phyloP scores from a whole-genome alignment of 2,888 invertebrate genomes.

The Habroteleia sp. region DNA sequence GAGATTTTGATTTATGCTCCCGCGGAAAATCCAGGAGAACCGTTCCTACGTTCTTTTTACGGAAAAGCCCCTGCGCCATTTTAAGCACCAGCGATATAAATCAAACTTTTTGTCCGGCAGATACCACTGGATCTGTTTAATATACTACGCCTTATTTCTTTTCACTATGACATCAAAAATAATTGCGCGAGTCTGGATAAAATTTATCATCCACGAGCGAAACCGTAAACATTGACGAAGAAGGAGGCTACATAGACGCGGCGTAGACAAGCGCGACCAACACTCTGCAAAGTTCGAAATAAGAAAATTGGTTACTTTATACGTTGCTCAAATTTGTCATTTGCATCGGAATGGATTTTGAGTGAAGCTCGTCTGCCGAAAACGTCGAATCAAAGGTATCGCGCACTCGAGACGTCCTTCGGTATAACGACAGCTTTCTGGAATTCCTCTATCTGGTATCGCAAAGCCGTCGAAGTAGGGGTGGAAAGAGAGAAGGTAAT shows the following conservation, averaged over 20 bases:
- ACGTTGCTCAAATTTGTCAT: constrained; percentile 25
- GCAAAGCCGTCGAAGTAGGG: constrained; percentile 29
- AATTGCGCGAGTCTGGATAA: constrained; percentile 19
- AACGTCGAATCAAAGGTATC: constrained; percentile 23
- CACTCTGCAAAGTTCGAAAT: background rate
- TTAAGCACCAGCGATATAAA: constrained; percentile 45
- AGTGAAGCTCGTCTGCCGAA: constrained; percentile 9
- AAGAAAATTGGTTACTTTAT: constrained; percentile 19
- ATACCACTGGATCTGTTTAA: constrained; percentile 37
- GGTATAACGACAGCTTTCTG: constrained; percentile 35
- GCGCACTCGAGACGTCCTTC: constrained; percentile 28
- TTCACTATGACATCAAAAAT: constrained; percentile 7
- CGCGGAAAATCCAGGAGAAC: constrained; percentile 61
- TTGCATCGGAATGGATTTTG: constrained; percentile 22
- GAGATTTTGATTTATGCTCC: constrained; percentile 72
- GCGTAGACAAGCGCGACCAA: too few species aligned
- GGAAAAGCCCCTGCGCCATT: constrained; percentile 49
- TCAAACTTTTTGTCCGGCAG: constrained; percentile 37
- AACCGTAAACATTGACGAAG: constrained; percentile 5
- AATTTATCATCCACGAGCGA: constrained; percentile 15
- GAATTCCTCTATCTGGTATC: constrained; percentile 40
- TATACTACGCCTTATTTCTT: constrained; percentile 21
- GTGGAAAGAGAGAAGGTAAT: constrained; percentile 65
- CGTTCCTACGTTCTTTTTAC: constrained; percentile 35
- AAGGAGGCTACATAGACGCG: too few species aligned